Percentiles rank a stretch among this genome's conserved stretches.
These are phyloP conservation scores for Pachyramphus minor DNA, from an alignment of 2,113 vertebrate species.

Conservation along the genomic window DNA sequence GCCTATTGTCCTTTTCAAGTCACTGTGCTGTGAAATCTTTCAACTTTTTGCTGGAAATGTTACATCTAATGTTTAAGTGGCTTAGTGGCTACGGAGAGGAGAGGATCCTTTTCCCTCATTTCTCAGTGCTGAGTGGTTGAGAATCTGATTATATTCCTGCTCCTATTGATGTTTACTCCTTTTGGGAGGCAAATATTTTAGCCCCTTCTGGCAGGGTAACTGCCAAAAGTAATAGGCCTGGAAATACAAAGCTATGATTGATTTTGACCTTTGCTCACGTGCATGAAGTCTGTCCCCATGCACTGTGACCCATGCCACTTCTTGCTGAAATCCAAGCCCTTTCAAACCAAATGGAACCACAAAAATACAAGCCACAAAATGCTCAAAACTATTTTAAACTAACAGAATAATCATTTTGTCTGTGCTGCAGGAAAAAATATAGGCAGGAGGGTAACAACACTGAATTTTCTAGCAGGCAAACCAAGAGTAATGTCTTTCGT, in stretches of 20 bases:
- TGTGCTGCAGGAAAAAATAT: not conserved
- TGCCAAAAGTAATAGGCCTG: slow-evolving; percentile 45
- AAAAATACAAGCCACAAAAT: slow-evolving; percentile 1
- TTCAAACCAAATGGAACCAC: not conserved
- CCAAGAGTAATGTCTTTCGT: not conserved
- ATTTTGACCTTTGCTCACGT: slow-evolving; percentile 59
- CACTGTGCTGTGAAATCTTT: slow-evolving; percentile 14
- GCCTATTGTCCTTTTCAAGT: slow-evolving; percentile 24
- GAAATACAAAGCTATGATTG: slow-evolving; percentile 55
- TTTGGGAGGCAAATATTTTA: slow-evolving; percentile 53
- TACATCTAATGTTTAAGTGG: not conserved
- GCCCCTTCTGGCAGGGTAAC: slow-evolving; percentile 36
- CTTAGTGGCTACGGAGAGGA: not conserved
- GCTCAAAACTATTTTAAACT: slow-evolving; percentile 11
- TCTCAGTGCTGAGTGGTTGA: not conserved
- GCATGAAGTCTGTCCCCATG: slow-evolving; percentile 46
- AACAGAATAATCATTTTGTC: not conserved
- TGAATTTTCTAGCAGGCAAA: not conserved
- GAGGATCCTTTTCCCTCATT: not conserved
- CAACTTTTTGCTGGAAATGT: not conserved
- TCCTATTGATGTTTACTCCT: slow-evolving; percentile 19
- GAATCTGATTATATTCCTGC: not conserved
- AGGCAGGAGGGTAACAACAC: not conserved
- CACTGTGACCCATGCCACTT: slow-evolving; percentile 38
- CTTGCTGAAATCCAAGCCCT: slow-evolving; percentile 25